Evolutionary conservation across 2,113 vertebrate species (phyloP).

Genomic region (Salvelinus namaycush): DNA sequence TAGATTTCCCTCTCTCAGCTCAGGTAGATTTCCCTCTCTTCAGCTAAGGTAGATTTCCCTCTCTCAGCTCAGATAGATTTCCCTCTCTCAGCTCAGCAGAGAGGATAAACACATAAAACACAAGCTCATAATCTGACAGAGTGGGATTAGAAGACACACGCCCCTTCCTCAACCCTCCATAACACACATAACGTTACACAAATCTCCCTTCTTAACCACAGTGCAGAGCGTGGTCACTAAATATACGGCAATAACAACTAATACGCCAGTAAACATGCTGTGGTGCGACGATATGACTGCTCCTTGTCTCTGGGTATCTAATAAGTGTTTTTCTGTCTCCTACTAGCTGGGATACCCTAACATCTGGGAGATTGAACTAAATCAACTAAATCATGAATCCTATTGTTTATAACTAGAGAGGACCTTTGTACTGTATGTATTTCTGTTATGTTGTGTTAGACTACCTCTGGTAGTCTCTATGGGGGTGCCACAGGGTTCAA

Average conservation of each 20-base stretch:
- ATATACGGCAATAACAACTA: constrained; percentile 45
- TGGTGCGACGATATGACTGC: constrained; percentile 29
- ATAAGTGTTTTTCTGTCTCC: not conserved
- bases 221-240: constrained; percentile 38
- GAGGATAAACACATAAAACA: constrained; percentile 29
- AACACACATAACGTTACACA: constrained; percentile 3
- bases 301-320: constrained; percentile 6
- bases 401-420: not conserved
- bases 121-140: constrained; percentile 45
- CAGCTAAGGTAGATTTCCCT: constrained; percentile 32
- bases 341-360: not conserved
- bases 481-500: too few species aligned
- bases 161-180: not conserved
- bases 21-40: not conserved
- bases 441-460: too few species aligned
- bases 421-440: not conserved
- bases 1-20: constrained; percentile 21
- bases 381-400: constrained; percentile 21
- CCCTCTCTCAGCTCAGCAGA: constrained; percentile 24
- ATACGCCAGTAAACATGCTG: constrained; percentile 32
- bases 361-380: constrained; percentile 18
- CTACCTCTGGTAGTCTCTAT: too few species aligned
- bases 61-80: constrained; percentile 32
- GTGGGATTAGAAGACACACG: constrained; percentile 42
- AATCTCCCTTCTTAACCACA: constrained; percentile 6